Percentiles rank a stretch among this genome's conserved stretches.
These are phyloP conservation scores for Caenorhabditis sp. DNA, from an alignment of 2,888 invertebrate genomes.

Conservation along the genomic window DNA sequence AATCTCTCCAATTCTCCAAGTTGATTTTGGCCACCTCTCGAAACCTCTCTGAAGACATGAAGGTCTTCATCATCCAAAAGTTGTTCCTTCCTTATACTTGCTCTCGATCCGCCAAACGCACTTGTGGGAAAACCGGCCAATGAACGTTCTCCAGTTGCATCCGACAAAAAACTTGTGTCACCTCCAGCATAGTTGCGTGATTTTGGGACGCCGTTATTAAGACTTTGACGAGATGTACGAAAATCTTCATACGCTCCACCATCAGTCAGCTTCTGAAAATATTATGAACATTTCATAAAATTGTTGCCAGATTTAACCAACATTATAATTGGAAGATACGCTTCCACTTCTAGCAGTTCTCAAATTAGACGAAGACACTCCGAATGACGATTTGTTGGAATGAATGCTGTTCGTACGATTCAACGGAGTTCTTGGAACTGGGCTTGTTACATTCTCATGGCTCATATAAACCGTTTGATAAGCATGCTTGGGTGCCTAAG, in stretches of 20 bases:
- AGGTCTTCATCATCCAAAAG: not conserved
- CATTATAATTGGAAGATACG: not conserved
- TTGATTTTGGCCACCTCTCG: not conserved
- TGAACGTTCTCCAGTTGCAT: conserved; percentile 5
- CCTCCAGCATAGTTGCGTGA: not conserved
- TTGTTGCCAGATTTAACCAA: not conserved
- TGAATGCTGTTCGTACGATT: not conserved
- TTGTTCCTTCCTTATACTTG: not conserved
- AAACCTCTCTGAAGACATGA: conserved; percentile 7
- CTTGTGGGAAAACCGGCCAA: conserved; percentile 4
- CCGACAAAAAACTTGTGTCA: conserved; percentile 16
- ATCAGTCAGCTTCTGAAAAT: conserved; percentile 15
- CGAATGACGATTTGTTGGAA: not conserved
- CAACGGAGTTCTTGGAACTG: not conserved
- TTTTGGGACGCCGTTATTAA: too few relatives aligned
- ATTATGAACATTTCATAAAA: not conserved
- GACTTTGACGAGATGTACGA: conserved; percentile 12
- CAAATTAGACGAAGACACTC: not conserved
- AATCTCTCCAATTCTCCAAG: not conserved
- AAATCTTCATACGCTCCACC: conserved; percentile 27
- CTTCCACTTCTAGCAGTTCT: not conserved
- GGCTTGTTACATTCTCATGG: conserved; percentile 11
- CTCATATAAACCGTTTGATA: conserved; percentile 18
- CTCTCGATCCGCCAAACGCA: not conserved
- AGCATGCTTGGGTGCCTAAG: conserved; percentile 10